Percentiles rank a stretch among this genome's conserved stretches.
These are phyloP conservation scores for Cephalopachus bancanus DNA, from an alignment of 2,797 vertebrate genomes.

Conservation along the genomic window DNA sequence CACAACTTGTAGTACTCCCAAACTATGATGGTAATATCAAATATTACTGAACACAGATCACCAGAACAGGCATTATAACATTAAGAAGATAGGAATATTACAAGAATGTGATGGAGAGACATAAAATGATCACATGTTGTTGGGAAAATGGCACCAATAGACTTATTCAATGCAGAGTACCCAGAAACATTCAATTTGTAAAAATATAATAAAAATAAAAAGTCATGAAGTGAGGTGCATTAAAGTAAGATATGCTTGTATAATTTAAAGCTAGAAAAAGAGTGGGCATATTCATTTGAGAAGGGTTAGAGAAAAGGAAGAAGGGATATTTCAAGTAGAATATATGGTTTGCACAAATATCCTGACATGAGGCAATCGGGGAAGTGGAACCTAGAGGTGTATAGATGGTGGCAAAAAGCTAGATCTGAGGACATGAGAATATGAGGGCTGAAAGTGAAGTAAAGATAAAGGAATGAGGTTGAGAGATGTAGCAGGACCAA, in stretches of 20 bases:
- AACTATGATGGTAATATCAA: neutral
- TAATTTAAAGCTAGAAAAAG: neutral
- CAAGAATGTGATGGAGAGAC: neutral
- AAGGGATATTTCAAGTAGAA: neutral
- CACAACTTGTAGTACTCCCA: too few relatives aligned
- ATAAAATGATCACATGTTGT: neutral
- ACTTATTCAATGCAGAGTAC: neutral
- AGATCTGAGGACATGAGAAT: neutral
- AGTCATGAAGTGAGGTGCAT: neutral
- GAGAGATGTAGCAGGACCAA: neutral
- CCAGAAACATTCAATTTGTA: neutral
- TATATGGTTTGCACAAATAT: neutral
- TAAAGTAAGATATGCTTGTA: neutral
- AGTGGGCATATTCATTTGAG: neutral
- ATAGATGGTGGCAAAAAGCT: neutral
- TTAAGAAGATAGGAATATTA: neutral
- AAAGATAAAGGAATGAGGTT: neutral
- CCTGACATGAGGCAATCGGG: neutral
- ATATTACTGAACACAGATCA: neutral
- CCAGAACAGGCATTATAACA: neutral
- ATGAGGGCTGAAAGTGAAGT: neutral
- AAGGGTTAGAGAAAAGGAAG: neutral
- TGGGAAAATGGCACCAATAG: neutral
- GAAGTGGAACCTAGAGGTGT: neutral
- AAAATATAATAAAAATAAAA: too few relatives aligned